These are phyloP conservation scores for Mesoclemmys tuberculata DNA, from an alignment of 2,113 vertebrate species.

Conservation along the genomic window DNA sequence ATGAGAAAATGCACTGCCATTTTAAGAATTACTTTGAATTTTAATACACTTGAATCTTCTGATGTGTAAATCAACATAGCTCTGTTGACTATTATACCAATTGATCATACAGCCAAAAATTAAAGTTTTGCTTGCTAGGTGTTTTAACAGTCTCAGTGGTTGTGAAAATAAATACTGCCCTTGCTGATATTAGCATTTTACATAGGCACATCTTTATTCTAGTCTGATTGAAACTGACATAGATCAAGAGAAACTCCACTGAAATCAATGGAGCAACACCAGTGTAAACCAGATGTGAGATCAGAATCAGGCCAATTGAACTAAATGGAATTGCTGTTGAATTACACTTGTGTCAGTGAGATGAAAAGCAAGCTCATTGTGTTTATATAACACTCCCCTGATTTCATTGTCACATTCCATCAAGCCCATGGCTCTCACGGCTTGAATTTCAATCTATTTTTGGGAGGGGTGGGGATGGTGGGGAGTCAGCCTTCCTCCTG, in stretches of 20 bases:
- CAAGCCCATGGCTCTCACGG: not conserved
- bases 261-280: not conserved
- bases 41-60: not conserved
- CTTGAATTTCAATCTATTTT: not conserved
- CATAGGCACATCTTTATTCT: not conserved
- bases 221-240: not conserved
- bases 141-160: not conserved
- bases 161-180: not conserved
- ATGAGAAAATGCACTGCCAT: not conserved
- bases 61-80: not conserved
- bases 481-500: not conserved
- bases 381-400: not conserved
- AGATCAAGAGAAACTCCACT: not conserved
- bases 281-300: not conserved
- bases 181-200: not conserved
- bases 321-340: not conserved
- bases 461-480: not conserved
- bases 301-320: not conserved
- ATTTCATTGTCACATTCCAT: not conserved
- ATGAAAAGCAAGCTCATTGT: not conserved
- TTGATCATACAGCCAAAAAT: not conserved
- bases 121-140: not conserved
- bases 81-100: not conserved
- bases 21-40: not conserved
- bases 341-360: not conserved